Evolutionary conservation across 1,140 invertebrate species (phyloP).

Genomic region (Zaprionus davidi): DNA sequence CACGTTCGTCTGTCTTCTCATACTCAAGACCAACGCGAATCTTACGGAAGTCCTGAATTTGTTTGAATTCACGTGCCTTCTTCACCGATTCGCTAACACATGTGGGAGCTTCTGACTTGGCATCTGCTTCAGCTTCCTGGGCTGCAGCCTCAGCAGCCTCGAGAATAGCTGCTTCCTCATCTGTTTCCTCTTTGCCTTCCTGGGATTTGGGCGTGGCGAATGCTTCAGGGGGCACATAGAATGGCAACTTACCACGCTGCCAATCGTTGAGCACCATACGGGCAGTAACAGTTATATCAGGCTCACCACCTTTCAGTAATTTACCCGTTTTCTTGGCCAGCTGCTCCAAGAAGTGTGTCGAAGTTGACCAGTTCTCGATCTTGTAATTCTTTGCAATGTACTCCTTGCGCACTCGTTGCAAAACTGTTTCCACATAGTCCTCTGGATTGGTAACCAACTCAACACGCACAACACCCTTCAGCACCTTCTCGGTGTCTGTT

Average conservation of each 20-base stretch:
- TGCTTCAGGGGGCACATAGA: constrained; percentile 94
- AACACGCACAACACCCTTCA: constrained; percentile 97
- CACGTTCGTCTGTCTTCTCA: constrained; percentile 88
- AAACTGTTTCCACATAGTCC: constrained; percentile 95
- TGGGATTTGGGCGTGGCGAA: constrained; percentile 87
- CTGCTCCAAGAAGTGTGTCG: constrained; percentile 96
- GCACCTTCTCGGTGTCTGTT: constrained; percentile 96
- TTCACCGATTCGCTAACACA: constrained; percentile 80
- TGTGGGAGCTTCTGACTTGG: constrained; percentile 71
- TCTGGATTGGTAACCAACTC: constrained; percentile 97
- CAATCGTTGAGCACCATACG: constrained; percentile 99
- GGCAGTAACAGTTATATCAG: constrained; percentile 94
- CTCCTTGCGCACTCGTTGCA: constrained; percentile 94
- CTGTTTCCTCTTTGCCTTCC: constrained; percentile 38
- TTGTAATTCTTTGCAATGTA: constrained; percentile 97
- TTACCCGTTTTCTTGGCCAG: constrained; percentile 94
- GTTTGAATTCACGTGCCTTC: constrained; percentile 78
- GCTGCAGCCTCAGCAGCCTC: constrained; percentile 21
- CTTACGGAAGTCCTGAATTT: constrained; percentile 91
- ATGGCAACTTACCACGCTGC: constrained; percentile 98
- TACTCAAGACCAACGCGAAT: constrained; percentile 91
- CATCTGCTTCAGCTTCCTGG: constrained; percentile 70
- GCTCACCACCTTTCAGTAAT: constrained; percentile 97
- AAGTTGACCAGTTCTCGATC: constrained; percentile 91
- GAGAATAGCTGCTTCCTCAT: constrained; percentile 27